A percentile compares a stretch with the other conserved stretches of the same genome.
phyloP scores from a whole-genome alignment of 2,113 vertebrate genomes.

The Drymodes brunneopygia region DNA sequence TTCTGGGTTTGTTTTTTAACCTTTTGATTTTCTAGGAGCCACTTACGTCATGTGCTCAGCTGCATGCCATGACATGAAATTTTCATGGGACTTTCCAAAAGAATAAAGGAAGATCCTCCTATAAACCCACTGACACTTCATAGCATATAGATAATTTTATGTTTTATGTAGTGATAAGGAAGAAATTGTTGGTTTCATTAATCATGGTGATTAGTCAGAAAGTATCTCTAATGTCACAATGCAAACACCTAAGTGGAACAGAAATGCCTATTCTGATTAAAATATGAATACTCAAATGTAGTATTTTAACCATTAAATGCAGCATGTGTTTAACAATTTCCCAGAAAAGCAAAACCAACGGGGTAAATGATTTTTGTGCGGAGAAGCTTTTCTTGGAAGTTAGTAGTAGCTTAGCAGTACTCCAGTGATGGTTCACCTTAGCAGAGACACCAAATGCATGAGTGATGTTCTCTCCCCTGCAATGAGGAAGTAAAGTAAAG shows the following conservation, averaged over 20 bases:
- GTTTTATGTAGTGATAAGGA: background rate
- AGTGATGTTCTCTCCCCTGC: background rate
- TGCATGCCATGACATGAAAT: background rate
- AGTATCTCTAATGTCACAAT: background rate
- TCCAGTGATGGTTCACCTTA: background rate
- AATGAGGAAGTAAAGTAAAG: background rate
- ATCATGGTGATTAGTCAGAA: background rate
- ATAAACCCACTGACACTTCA: background rate
- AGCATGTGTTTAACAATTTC: background rate
- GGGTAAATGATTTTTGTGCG: background rate
- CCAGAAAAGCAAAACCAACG: background rate
- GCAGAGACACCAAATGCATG: background rate
- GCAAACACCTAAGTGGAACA: background rate
- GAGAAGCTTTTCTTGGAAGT: background rate
- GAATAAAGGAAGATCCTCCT: background rate
- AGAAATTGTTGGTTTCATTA: background rate
- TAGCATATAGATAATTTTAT: background rate
- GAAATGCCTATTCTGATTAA: background rate
- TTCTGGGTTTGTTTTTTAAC: fast-evolving
- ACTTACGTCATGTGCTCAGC: background rate
- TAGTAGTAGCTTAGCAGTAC: background rate
- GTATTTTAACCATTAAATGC: background rate
- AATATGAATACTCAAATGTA: background rate
- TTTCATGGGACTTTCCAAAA: background rate
- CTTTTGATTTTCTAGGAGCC: background rate